A percentile compares a stretch with the other conserved stretches of the same genome.
These are phyloP conservation scores for Uria lomvia DNA, from an alignment of 2,113 vertebrate genomes.

Conservation along the genomic window DNA sequence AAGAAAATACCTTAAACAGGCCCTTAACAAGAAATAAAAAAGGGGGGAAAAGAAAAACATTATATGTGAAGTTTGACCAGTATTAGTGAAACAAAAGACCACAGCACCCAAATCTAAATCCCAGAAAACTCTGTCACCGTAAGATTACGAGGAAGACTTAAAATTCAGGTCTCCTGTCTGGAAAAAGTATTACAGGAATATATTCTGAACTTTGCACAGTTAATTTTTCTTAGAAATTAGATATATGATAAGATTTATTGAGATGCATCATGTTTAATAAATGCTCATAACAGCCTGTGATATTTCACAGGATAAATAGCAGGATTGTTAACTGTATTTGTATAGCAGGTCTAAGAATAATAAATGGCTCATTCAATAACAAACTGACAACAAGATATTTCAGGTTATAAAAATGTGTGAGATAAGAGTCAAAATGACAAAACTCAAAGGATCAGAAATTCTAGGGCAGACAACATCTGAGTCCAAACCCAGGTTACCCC, in stretches of 20 bases:
- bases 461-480: background rate
- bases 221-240: slow-evolving; percentile 19
- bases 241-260: slow-evolving; percentile 31
- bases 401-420: slow-evolving; percentile 8
- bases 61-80: background rate
- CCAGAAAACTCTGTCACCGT: background rate
- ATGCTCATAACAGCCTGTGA: slow-evolving; percentile 8
- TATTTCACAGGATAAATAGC: slow-evolving; percentile 46
- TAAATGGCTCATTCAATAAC: slow-evolving; percentile 28
- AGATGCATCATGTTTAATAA: slow-evolving; percentile 52
- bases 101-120: background rate
- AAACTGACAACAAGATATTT: slow-evolving; percentile 31
- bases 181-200: background rate
- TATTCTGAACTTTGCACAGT: background rate
- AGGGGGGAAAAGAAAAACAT: no score
- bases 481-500: background rate
- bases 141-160: background rate
- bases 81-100: background rate
- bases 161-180: background rate
- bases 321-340: slow-evolving; percentile 2
- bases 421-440: slow-evolving; percentile 11
- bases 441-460: background rate
- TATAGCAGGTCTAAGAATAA: slow-evolving; percentile 20
- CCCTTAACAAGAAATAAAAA: background rate
- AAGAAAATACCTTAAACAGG: background rate